Base-by-base conservation (phyloP, 2,888 invertebrate species). In the Rhopalosiphum nymphaeae region DNA sequence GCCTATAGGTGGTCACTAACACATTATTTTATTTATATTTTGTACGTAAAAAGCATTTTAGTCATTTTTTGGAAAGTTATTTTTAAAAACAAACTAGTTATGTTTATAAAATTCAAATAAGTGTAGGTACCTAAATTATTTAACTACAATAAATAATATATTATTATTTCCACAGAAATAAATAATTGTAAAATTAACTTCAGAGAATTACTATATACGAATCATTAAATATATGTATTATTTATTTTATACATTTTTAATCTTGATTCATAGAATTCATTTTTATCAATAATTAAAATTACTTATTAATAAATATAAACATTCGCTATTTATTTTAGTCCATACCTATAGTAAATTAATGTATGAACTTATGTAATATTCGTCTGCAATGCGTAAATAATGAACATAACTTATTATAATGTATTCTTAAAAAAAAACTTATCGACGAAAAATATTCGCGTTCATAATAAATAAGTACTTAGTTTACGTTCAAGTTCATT, bases 341-440 rank as follows among this genome's bases (percentile, higher is more conserved):
- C 36, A 5, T 36, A 67, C n/a, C 16, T 67, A 29, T 61, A n/a
- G 7, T n/a, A n/a, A 67, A 67, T 67, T 16, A 67, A 67, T n/a
- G 1, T 36, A n/a, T 2, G 16, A 5, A n/a, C 0, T n/a, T 46
- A 0, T 46, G 44, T 67, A 0, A 67, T 36, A 1, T 9, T 36
- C n/a, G 16, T 67, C 7, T 67, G 0, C 1, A 67, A 16, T 67
- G n/a, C 7, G 21, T 53, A 21, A 53, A 53, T 53, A 36, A 67
- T 21, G 21, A 21, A 36, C 7, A 0, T 53, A 21, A 53, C 53
- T 53, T 5, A 53, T 21, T 16, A 53, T 3, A 5, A 21, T 3
- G 21, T 53, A 21, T 16, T 53, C 21, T 5, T 53, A 21, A 53
- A 53, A 53, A 53, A 21, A 53, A 21, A 53, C 3, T 16, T 53